These are phyloP conservation scores for Botia almorhae DNA, from an alignment of 2,797 vertebrate species.

Conservation along the genomic window DNA sequence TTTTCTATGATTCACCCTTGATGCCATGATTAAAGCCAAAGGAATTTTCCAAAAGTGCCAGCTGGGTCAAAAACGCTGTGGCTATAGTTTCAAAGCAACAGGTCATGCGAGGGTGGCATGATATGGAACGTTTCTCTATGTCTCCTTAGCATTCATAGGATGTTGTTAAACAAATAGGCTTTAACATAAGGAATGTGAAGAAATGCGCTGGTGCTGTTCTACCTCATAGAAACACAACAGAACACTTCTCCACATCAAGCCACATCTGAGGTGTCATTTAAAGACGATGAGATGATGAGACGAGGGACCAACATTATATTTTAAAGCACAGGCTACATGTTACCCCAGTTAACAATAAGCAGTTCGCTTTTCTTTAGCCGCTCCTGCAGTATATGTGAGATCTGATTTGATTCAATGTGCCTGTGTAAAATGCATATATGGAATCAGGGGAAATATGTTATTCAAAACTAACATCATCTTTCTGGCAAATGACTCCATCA, in stretches of 20 bases:
- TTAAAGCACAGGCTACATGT: neutral
- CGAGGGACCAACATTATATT: too few species aligned
- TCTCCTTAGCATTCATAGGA: neutral
- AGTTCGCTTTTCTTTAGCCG: neutral
- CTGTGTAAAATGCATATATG: constrained; percentile 48
- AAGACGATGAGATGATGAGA: too few species aligned
- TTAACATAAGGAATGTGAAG: neutral
- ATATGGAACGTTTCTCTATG: too few species aligned
- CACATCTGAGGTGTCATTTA: too few species aligned
- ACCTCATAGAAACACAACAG: too few species aligned
- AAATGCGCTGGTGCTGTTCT: neutral
- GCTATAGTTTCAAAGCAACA: constrained; percentile 5
- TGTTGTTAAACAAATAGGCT: neutral
- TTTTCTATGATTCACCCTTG: constrained; percentile 57
- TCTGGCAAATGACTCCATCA: constrained; percentile 71
- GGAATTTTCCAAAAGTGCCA: constrained; percentile 56
- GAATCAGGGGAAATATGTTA: constrained; percentile 38
- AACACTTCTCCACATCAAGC: too few species aligned
- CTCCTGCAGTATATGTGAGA: neutral
- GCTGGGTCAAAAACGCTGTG: constrained; percentile 46
- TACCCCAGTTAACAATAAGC: neutral
- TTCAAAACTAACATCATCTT: constrained; percentile 60
- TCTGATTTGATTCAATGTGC: constrained; percentile 48
- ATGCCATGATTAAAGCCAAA: constrained; percentile 49
- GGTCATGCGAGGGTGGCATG: too few species aligned